Conservation (phyloP, 2,888 invertebrate species). For the Hipparchia semele region DNA sequence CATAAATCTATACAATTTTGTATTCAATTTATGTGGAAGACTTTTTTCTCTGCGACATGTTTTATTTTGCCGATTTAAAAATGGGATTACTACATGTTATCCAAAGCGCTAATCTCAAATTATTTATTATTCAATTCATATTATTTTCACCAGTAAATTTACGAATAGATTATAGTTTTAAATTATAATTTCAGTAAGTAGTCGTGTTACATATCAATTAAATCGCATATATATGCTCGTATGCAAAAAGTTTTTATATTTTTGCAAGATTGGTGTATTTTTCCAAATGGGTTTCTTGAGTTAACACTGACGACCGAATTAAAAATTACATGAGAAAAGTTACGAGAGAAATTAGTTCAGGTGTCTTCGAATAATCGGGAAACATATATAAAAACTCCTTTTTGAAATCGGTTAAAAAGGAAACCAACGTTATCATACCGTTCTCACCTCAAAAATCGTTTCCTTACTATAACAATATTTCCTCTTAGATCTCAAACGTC, state of each 20-base stretch:
- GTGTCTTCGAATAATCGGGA: no score
- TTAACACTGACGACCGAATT: no score
- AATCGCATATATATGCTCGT: no score
- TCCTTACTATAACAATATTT: slow-evolving; percentile 3
- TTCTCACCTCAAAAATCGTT: slow-evolving; percentile 1
- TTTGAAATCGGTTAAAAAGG: background rate
- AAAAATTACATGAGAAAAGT: background rate
- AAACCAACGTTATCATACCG: background rate
- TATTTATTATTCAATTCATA: background rate
- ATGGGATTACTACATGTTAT: no score
- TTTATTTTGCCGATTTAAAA: no score
- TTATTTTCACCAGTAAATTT: background rate
- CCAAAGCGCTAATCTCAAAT: background rate
- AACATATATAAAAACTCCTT: no score
- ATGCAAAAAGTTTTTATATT: no score
- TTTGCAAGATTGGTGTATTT: background rate
- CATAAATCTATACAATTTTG: slow-evolving; percentile 19
- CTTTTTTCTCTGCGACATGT: background rate
- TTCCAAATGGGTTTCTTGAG: no score
- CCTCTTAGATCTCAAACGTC: background rate
- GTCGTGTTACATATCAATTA: no score
- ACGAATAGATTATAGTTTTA: no score
- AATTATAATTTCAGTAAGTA: no score
- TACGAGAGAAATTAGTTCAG: background rate
- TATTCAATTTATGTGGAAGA: slow-evolving; percentile 2